Percentiles rank a stretch among this genome's conserved stretches.
Evolutionary conservation across 2,888 invertebrate species (phyloP).

Genomic region (Kuschelorhynchus macadamiae): DNA sequence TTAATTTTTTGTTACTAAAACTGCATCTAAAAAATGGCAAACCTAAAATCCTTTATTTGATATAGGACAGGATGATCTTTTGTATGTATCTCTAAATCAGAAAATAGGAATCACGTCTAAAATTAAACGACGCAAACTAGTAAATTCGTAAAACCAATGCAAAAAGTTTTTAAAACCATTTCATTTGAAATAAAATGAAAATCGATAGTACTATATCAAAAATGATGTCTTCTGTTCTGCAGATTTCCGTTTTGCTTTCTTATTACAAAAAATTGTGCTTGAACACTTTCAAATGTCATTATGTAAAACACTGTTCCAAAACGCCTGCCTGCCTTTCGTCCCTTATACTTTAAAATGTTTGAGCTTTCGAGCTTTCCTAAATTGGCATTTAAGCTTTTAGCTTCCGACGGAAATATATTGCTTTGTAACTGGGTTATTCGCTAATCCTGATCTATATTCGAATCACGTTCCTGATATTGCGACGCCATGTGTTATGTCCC

Average conservation of each 20-base stretch:
- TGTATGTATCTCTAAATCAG: too few relatives aligned
- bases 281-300: not conserved
- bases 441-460: constrained; percentile 48
- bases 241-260: not conserved
- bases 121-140: too few relatives aligned
- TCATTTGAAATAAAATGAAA: too few relatives aligned
- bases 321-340: constrained; percentile 9
- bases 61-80: too few relatives aligned
- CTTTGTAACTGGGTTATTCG: constrained; percentile 47
- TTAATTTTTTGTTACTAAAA: too few relatives aligned
- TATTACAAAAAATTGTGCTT: not conserved
- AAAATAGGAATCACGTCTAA: too few relatives aligned
- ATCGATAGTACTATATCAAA: too few relatives aligned
- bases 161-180: too few relatives aligned
- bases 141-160: too few relatives aligned
- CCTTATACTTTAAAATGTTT: constrained; percentile 28
- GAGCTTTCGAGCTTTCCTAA: constrained; percentile 35
- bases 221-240: too few relatives aligned
- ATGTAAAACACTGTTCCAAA: constrained; percentile 23
- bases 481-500: constrained; percentile 45
- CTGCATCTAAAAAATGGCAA: too few relatives aligned
- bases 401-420: constrained; percentile 45
- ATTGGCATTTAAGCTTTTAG: constrained; percentile 45
- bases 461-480: constrained; percentile 45
- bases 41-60: too few relatives aligned